Evolutionary conservation across 1,140 invertebrate genomes (phyloP).

Genomic region (Drosophila sulfurigaster): DNA sequence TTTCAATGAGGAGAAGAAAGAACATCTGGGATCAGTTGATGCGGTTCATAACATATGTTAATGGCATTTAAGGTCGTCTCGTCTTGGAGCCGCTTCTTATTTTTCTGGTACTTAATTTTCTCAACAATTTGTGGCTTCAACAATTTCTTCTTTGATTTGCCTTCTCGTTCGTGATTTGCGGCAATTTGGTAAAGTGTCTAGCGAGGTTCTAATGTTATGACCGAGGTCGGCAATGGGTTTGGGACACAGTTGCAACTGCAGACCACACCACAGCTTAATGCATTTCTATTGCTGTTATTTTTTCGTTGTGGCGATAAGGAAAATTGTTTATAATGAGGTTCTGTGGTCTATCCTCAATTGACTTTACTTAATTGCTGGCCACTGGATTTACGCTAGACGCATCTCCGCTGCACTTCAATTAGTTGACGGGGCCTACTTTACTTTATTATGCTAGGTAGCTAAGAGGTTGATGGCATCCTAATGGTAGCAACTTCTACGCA

Average conservation of each 20-base stretch:
- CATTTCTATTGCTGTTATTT: slow-evolving; percentile 48
- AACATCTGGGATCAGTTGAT: slow-evolving; percentile 54
- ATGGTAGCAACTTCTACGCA: slow-evolving; percentile 33
- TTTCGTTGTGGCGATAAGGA: slow-evolving; percentile 61
- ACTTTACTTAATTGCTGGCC: slow-evolving; percentile 69
- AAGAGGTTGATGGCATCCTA: slow-evolving; percentile 39
- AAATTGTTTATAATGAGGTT: slow-evolving; percentile 82
- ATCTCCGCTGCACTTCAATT: slow-evolving; percentile 28
- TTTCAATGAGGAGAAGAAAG: slow-evolving; percentile 1
- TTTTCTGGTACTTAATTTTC: slow-evolving; percentile 69
- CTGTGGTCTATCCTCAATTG: slow-evolving; percentile 71
- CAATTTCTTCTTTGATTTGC: slow-evolving; percentile 61
- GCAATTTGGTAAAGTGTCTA: slow-evolving; percentile 83
- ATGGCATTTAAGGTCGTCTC: slow-evolving; percentile 49
- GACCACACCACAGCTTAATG: slow-evolving; percentile 66
- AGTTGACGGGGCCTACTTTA: slow-evolving; percentile 22
- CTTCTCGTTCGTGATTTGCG: slow-evolving; percentile 66
- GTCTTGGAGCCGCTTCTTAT: slow-evolving; percentile 20
- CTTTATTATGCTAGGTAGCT: slow-evolving; percentile 32
- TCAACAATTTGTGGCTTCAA: slow-evolving; percentile 51
- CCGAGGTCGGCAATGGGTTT: slow-evolving; percentile 26
- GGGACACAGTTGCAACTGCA: not conserved
- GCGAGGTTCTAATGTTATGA: slow-evolving; percentile 81
- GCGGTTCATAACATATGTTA: slow-evolving; percentile 56
- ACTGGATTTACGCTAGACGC: slow-evolving; percentile 45